These are phyloP conservation scores for Ceratitis capitata DNA, from an alignment of 1,140 invertebrate genomes.

Conservation along the genomic window DNA sequence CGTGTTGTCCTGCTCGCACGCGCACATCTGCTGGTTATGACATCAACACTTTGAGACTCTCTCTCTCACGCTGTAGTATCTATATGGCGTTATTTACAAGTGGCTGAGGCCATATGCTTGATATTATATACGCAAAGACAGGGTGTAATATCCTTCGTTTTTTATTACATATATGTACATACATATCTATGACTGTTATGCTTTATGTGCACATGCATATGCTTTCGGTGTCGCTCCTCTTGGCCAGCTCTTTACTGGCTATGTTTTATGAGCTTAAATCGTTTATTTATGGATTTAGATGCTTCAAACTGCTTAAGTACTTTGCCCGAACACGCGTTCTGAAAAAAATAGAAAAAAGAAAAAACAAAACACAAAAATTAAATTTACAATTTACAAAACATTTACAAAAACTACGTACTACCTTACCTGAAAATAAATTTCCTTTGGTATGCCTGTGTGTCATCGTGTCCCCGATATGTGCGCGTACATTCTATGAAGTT, in stretches of 20 bases:
- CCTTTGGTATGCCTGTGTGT: neutral
- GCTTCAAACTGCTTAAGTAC: slow-evolving; percentile 35
- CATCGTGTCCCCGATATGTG: no score
- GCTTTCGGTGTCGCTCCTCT: neutral
- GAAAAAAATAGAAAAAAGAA: neutral
- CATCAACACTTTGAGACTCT: neutral
- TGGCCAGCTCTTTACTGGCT: neutral
- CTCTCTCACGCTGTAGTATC: neutral
- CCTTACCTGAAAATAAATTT: neutral
- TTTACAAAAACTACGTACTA: neutral
- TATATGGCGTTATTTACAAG: neutral
- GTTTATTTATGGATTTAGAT: slow-evolving; percentile 40
- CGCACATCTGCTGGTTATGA: neutral
- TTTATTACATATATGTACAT: slow-evolving; percentile 5
- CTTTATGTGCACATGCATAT: neutral
- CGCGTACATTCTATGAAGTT: no score
- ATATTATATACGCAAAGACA: neutral
- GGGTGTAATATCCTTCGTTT: slow-evolving; percentile 17
- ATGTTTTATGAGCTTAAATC: slow-evolving; percentile 39
- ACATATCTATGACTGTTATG: neutral
- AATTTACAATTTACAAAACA: no score
- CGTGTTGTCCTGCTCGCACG: neutral
- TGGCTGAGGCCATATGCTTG: neutral
- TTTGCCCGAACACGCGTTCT: neutral
- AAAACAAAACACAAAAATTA: neutral